phyloP scores from a whole-genome alignment of 1,140 invertebrate genomes.

The Agraylea sexmaculata region DNA sequence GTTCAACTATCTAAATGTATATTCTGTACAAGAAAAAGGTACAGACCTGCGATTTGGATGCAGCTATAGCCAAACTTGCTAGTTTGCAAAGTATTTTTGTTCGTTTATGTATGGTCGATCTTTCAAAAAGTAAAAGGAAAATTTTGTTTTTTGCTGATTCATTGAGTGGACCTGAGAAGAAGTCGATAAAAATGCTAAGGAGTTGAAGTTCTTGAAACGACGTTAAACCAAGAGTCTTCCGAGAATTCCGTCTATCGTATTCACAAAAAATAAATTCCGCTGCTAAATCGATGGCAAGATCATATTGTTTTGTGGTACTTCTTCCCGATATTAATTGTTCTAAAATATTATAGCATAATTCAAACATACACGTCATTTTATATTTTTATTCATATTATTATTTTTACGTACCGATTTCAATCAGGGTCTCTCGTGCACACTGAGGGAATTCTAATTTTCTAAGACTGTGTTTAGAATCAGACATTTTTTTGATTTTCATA shows the following conservation, averaged over 20 bases:
- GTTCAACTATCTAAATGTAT: not conserved
- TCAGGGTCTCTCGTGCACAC: conserved; percentile 34
- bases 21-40: conserved; percentile 1
- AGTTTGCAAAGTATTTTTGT: conserved; percentile 62
- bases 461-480: conserved; percentile 33
- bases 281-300: conserved; percentile 60
- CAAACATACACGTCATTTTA: not conserved
- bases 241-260: conserved; percentile 50
- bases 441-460: conserved; percentile 35
- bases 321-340: conserved; percentile 35
- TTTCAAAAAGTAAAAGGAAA: conserved; percentile 64
- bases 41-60: conserved; percentile 51
- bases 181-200: conserved; percentile 62
- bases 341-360: conserved; percentile 21
- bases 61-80: conserved; percentile 64
- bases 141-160: conserved; percentile 68
- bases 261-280: conserved; percentile 74
- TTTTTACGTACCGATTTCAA: conserved; percentile 28
- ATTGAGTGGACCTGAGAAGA: conserved; percentile 53
- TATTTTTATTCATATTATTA: not conserved
- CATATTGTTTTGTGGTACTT: conserved; percentile 32
- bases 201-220: conserved; percentile 64
- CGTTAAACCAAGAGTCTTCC: conserved; percentile 39
- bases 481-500: conserved; percentile 27
- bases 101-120: conserved; percentile 51